Evolutionary conservation across 1,140 invertebrate species (phyloP), one percentile per base, ranked within the genome.

Genomic region (Notospermus geniculatus): DNA sequence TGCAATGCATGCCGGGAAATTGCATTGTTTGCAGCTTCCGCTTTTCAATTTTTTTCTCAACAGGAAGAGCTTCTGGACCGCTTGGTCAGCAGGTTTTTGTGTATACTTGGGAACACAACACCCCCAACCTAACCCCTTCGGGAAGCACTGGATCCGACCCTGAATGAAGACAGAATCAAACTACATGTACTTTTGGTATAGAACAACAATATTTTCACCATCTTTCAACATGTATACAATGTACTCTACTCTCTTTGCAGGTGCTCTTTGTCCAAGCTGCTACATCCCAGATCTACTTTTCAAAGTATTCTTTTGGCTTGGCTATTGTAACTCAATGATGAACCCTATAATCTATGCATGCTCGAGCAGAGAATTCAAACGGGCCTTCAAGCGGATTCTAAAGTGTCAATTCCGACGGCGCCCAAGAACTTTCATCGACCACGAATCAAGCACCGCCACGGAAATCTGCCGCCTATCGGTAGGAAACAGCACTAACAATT

Each of bases 311-410:
- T 73, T 76, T 25, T 96, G 93, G 93, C 95, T 57, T 80, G 88
- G 95, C 61, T 78, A 78, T 59, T 72, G 67, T 46, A 78, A 78
- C 58, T 72, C 69, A 27, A 90, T 91, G 50, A 95, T 97, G 91
- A 97, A 97, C 83, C 93, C 94, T 1, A 90, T 96, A 52, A 98
- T 98, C 71, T 97, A 98, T 79, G 93, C 93, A 2, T 95, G 91
- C 73, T 96, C 92, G 91, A 95, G 91, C 79, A 86, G 91, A 77
- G 94, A 98, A 79, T 97, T 97, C 81, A 85, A 94, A 83, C 90
- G 92, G 54, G 80, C 80, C 22, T 82, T 83, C 63, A 54, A 68
- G n/a, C 71, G 72, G 39, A 71, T 72, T 30, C 61, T 73, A 9
- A 54, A 57, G n/a, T 67, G 68, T 50, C 58, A 63, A 46, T 59